Conservation (phyloP, 2,113 vertebrate genomes). For the Emydocephalus ijimae region DNA sequence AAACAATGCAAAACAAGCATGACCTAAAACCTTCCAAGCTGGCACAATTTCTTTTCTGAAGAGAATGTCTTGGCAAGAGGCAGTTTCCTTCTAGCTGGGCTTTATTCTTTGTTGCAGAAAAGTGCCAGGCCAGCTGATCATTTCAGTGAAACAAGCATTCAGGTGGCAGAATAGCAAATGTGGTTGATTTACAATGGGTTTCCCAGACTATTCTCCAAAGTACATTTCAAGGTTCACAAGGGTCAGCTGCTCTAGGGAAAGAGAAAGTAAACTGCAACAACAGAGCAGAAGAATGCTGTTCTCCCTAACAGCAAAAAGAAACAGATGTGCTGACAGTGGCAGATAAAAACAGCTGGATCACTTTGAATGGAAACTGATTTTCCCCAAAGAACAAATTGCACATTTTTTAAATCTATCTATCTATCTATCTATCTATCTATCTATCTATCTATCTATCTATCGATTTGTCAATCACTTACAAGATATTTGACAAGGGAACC, state of each 20-base stretch:
- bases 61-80: conserved; percentile 39
- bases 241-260: conserved; percentile 16
- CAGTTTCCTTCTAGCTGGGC: conserved; percentile 29
- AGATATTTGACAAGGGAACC: background rate
- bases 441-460: too few relatives aligned
- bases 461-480: too few relatives aligned
- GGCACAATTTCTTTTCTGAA: conserved; percentile 35
- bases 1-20: background rate
- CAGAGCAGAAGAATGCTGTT: conserved; percentile 46
- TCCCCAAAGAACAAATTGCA: conserved; percentile 31
- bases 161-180: conserved; percentile 38
- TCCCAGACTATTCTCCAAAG: conserved; percentile 37
- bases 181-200: conserved; percentile 41
- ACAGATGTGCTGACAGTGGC: conserved; percentile 55
- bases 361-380: background rate
- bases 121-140: conserved; percentile 49
- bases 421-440: too few relatives aligned
- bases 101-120: conserved; percentile 28
- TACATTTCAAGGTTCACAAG: conserved; percentile 40
- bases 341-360: conserved; percentile 62
- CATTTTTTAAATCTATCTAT: background rate
- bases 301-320: conserved; percentile 55
- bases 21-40: background rate
- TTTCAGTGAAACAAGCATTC: conserved; percentile 47
- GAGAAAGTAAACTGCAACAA: conserved; percentile 31